Conservation (phyloP, 2,113 vertebrate species). For the Pollachius pollachius region DNA sequence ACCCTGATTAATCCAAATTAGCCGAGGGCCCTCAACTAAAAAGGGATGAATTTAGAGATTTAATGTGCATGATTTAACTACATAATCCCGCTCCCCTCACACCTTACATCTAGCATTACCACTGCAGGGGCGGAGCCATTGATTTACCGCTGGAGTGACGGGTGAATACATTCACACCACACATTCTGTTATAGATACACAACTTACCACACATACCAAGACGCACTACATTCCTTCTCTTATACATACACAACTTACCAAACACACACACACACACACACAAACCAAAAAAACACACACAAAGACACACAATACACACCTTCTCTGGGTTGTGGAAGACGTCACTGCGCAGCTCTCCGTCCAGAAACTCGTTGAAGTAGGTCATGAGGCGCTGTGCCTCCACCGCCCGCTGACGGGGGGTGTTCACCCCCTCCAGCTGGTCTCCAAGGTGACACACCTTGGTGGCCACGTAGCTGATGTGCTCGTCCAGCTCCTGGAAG, state of each 20-base stretch:
- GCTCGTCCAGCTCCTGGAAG: constrained; percentile 98
- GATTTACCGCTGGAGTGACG: neutral
- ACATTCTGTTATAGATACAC: too few relatives aligned
- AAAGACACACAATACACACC: constrained; percentile 70
- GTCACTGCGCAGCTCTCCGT: constrained; percentile 97
- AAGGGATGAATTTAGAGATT: constrained; percentile 70
- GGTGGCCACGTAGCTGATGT: constrained; percentile 98
- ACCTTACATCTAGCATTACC: constrained; percentile 54
- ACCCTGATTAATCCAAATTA: constrained; percentile 71
- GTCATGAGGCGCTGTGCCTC: constrained; percentile 99
- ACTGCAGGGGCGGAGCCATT: constrained; percentile 39
- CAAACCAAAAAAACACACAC: neutral
- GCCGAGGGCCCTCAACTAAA: constrained; percentile 63
- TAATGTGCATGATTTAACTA: constrained; percentile 60
- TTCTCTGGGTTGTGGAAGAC: constrained; percentile 98
- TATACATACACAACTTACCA: too few relatives aligned
- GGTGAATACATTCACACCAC: too few relatives aligned
- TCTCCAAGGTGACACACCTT: constrained; percentile 99
- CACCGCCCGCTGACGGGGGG: constrained; percentile 93
- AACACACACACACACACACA: too few relatives aligned
- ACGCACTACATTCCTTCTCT: too few relatives aligned
- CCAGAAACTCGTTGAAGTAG: constrained; percentile 99
- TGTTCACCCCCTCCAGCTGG: constrained; percentile 97
- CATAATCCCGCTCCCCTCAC: constrained; percentile 63
- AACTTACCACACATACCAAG: too few relatives aligned